These are phyloP conservation scores for Calcarius lapponicus DNA, from an alignment of 2,797 vertebrate species.

Conservation along the genomic window DNA sequence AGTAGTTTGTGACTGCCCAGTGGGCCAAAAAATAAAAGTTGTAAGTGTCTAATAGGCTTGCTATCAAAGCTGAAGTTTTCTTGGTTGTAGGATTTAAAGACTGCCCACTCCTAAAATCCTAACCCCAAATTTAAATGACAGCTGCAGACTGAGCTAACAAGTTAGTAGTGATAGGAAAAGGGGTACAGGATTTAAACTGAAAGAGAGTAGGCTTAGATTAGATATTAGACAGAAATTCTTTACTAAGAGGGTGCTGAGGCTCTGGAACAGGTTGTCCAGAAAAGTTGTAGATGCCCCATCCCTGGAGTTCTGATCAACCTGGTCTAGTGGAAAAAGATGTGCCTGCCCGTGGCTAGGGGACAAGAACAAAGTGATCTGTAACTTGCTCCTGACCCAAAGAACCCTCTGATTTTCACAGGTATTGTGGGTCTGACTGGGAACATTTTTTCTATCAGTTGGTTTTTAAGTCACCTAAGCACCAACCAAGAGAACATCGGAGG, in stretches of 20 bases:
- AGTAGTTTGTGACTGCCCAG: conserved; percentile 75
- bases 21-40: conserved; percentile 70
- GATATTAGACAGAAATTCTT: neutral
- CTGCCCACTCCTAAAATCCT: neutral
- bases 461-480: conserved; percentile 2
- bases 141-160: conserved; percentile 3
- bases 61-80: neutral
- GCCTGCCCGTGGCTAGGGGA: too few species aligned
- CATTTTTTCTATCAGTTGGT: neutral
- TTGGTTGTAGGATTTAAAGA: neutral
- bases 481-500: neutral
- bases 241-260: neutral
- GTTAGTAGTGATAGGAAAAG: neutral
- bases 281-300: neutral
- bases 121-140: conserved; percentile 27
- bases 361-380: neutral
- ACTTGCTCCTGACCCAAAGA: neutral
- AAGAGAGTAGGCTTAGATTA: neutral
- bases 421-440: neutral
- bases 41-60: conserved; percentile 36
- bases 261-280: neutral
- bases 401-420: neutral
- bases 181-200: neutral
- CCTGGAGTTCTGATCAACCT: neutral
- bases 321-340: neutral